Percentiles rank a stretch among this genome's conserved stretches.
Evolutionary conservation across 92 coral and sea anemone species (phyloP).

Genomic region (Blastomussa wellsi): DNA sequence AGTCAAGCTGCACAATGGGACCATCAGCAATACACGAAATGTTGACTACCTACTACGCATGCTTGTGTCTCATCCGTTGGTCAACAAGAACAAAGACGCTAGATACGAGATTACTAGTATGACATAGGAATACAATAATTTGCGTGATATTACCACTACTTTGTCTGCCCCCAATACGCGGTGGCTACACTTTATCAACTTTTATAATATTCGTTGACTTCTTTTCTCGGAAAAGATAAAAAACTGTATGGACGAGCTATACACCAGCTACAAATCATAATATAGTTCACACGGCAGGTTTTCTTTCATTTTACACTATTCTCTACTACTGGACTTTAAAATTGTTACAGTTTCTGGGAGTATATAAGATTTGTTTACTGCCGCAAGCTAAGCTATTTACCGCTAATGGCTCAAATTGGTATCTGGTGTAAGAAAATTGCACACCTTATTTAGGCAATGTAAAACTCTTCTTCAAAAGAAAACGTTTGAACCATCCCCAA

Average conservation of each 20-base stretch:
- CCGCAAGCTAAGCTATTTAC: no score
- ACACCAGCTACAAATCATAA: neutral
- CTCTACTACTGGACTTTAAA: no score
- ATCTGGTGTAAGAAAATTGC: no score
- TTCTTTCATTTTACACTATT: no score
- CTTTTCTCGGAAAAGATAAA: slow-evolving; percentile 39
- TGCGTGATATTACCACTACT: slow-evolving; percentile 18
- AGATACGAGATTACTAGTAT: neutral
- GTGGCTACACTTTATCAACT: slow-evolving; percentile 14
- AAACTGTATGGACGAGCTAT: neutral
- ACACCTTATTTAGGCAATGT: no score
- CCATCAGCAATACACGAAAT: neutral
- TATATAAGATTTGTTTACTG: no score
- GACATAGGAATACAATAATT: neutral
- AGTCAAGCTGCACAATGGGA: no score
- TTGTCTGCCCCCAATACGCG: neutral
- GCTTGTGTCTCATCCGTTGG: neutral
- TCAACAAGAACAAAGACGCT: neutral
- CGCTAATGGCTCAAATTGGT: no score
- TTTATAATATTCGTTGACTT: slow-evolving; percentile 6
- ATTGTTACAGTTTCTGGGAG: no score
- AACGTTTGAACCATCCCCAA: no score
- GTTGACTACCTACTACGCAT: neutral
- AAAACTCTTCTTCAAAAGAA: no score
- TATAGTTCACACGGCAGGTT: no score